Base-by-base conservation (phyloP, 1,140 invertebrate genomes). In the Drosophila parvula region DNA sequence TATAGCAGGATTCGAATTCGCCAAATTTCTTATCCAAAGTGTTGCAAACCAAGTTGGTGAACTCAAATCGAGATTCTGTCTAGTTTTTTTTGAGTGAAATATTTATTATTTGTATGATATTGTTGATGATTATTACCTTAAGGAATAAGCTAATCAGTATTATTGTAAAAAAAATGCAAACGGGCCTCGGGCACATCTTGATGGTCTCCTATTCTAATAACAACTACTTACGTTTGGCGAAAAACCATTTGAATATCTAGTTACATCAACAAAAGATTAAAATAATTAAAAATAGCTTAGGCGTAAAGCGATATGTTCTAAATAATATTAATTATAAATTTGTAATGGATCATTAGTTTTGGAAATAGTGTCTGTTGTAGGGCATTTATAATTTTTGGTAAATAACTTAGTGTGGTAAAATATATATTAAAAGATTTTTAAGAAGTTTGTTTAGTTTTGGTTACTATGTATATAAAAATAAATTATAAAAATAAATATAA, bases 211-310 rank as follows among this genome's bases (percentile, higher is more conserved):
- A 18, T 16, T 58, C n/a, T 58, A 16, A 30, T 0, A 14, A 9
- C n/a, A 44, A 58, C 38, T 58, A 16, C 16, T 43, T 16, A 11
- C 9, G n/a, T n/a, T 50, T 5, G 1, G 8, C 10, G 9, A 32
- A 50, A 30, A 30, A 14, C 16, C 3, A 12, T 12, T 1, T 18
- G 3, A 18, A 22, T 36, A 22, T 18, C 16, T 2, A 3, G 47
- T 16, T 10, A 16, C 8, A 32, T 32, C 10, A 34, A 32, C n/a
- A 7, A 16, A 6, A 28, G 14, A 0, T 28, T 9, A 16, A 7
- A 28, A 32, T 18, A 34, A 51, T 51, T 51, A 8, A 51, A 51
- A 51, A 51, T 18, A 34, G 48, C 30, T 51, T 51, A 51, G 16
- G 10, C 48, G 11, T 16, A 12, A 16, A 9, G 12, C 12, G 27